Base-by-base conservation (phyloP, 1,140 invertebrate genomes). In the Cyrtorhinus lividipennis region DNA sequence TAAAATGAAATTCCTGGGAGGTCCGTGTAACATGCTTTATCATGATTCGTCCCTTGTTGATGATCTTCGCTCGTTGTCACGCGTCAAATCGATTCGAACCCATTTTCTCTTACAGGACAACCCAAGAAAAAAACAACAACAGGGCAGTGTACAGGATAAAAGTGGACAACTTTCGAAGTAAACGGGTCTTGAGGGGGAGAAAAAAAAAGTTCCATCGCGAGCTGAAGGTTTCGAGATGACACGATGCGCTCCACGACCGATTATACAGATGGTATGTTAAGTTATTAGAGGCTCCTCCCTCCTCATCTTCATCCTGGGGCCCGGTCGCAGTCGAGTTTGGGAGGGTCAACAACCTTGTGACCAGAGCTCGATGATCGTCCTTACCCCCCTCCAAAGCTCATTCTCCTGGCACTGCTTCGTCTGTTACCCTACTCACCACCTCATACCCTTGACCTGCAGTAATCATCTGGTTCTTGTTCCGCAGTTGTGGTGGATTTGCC, bases 241-340 rank as follows among this genome's bases (percentile, higher is more conserved):
- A 53, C 10, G 48, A 20, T 13, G 48, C 20, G 48, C 18, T 20
- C 48, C 48, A 10, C 48, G 48, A 53, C 48, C 48, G 48, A 53
- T 53, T 53, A 53, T 53, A 53, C 48, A 53, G 48, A 53, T 53
- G 48, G 48, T 53, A 53, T 53, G 48, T 53, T 53, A 53, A 53
- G 48, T 53, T 53, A 53, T 53, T 53, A 53, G 20, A 53, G 48
- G 48, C 48, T 13, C 48, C 48, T 53, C 48, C 48, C 48, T 53
- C 48, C 20, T 53, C 48, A 8, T 8, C 10, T 10, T 53, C 48
- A 22, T 53, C 20, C 48, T 22, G 12, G 20, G 18, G 12, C 10
- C 8, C 48, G 48, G 12, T 20, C 48, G 20, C 12, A 20, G 20
- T 5, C 5, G 48, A 53, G 48, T 53, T 53, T 53, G 48, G 48